Percentiles rank a stretch among this genome's conserved stretches.
Evolutionary conservation across 2,888 invertebrate species (phyloP).

Genomic region (Elmis aenea): DNA sequence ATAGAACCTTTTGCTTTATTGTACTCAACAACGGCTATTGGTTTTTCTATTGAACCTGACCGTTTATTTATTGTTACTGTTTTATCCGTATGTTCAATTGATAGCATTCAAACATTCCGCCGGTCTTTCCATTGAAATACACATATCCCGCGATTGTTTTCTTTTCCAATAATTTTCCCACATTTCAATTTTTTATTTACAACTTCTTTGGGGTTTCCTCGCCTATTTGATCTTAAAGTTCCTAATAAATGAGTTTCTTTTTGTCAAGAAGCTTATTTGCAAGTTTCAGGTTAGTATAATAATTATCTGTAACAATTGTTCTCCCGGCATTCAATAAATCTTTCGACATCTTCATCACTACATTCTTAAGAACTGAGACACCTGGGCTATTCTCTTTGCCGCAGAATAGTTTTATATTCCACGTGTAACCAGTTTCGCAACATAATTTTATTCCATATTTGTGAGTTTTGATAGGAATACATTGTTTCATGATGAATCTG

Average conservation of each 20-base stretch:
- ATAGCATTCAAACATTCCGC: constrained; percentile 21
- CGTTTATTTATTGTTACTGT: no score
- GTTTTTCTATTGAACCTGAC: constrained; percentile 14
- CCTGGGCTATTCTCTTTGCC: no score
- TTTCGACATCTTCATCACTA: no score
- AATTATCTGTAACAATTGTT: constrained; percentile 5
- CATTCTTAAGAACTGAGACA: no score
- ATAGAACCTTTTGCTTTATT: constrained; percentile 19
- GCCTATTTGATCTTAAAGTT: constrained; percentile 14
- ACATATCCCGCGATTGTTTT: no score
- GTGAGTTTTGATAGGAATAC: no score
- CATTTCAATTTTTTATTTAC: constrained; percentile 12
- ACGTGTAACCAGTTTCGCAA: no score
- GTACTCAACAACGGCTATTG: constrained; percentile 13
- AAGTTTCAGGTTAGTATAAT: constrained; percentile 14
- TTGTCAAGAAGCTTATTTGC: constrained; percentile 9
- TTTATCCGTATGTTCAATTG: constrained; percentile 18
- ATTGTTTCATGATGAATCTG: no score
- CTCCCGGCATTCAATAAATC: no score
- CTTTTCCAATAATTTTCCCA: constrained; percentile 11
- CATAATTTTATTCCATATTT: no score
- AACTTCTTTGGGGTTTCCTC: constrained; percentile 14
- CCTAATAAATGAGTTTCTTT: constrained; percentile 18
- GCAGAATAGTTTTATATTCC: no score
- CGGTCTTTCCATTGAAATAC: constrained; percentile 24